These are phyloP conservation scores for Rhinella marina DNA, from an alignment of 2,797 vertebrate genomes.

Conservation along the genomic window DNA sequence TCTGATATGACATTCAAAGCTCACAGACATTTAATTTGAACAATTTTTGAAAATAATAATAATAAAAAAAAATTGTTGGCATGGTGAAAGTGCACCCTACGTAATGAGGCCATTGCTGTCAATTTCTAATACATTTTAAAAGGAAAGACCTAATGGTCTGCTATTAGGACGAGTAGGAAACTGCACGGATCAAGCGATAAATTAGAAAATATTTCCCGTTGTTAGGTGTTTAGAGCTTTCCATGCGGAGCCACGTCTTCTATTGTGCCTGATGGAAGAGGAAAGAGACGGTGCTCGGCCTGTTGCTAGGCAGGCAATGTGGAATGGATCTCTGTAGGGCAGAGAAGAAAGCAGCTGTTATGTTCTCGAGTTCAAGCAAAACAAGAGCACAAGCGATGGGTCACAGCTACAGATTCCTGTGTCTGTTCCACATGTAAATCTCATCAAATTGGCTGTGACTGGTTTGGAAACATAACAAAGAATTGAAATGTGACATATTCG, in stretches of 20 bases:
- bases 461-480: neutral
- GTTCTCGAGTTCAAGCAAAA: conserved; percentile 22
- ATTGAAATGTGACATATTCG: neutral
- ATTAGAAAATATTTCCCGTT: no score
- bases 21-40: no score
- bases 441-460: conserved; percentile 4
- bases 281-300: neutral
- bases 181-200: no score
- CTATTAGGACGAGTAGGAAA: no score
- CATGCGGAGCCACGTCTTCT: neutral
- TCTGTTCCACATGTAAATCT: conserved; percentile 13
- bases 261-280: neutral
- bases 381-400: conserved; percentile 23
- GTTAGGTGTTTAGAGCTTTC: no score
- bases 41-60: no score
- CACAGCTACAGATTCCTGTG: neutral
- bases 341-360: conserved; percentile 31
- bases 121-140: no score
- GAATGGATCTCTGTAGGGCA: conserved; percentile 48
- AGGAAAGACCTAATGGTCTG: no score
- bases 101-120: no score
- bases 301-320: conserved; percentile 48
- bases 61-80: no score
- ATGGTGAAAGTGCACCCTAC: no score
- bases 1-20: no score